Conservation (phyloP, 2,797 vertebrate species). For the Helostoma temminkii region DNA sequence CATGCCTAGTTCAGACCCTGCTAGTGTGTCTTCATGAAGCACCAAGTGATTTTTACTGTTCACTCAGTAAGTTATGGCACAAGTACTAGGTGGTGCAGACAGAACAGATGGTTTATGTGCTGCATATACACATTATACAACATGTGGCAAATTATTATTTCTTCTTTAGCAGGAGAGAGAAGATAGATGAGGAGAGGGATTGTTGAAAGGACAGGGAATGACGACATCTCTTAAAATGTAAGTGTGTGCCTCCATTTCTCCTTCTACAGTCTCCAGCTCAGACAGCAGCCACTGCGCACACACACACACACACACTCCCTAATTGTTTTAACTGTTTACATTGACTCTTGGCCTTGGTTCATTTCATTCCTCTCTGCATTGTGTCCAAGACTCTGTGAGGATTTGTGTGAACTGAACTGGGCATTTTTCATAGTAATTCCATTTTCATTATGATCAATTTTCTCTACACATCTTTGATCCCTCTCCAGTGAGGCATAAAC, state of each 20-base stretch:
- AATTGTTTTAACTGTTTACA: conserved; percentile 35
- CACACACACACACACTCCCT: conserved; percentile 24
- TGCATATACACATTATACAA: not conserved
- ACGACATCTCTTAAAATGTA: conserved; percentile 29
- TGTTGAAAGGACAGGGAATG: conserved; percentile 25
- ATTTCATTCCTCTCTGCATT: conserved; percentile 19
- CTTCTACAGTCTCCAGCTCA: conserved; percentile 7
- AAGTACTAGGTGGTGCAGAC: not conserved
- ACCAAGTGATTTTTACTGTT: rapidly evolving
- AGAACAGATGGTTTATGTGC: not conserved
- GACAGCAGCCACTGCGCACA: too few species aligned
- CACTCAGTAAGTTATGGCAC: too few species aligned
- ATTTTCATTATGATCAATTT: not conserved
- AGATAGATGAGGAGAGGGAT: conserved; percentile 2
- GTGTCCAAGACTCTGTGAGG: conserved; percentile 2
- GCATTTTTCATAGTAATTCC: conserved; percentile 1
- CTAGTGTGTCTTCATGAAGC: not conserved
- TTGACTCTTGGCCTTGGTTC: conserved; percentile 32
- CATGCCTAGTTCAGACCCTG: not conserved
- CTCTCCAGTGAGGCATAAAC: conserved; percentile 8
- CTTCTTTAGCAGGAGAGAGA: not conserved
- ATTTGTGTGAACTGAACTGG: too few species aligned
- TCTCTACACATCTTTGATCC: conserved; percentile 22
- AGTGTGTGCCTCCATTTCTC: conserved; percentile 10
- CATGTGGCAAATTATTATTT: not conserved